Evolutionary conservation across 2,113 vertebrate genomes (phyloP).

Genomic region (Triplophysa siluroides): DNA sequence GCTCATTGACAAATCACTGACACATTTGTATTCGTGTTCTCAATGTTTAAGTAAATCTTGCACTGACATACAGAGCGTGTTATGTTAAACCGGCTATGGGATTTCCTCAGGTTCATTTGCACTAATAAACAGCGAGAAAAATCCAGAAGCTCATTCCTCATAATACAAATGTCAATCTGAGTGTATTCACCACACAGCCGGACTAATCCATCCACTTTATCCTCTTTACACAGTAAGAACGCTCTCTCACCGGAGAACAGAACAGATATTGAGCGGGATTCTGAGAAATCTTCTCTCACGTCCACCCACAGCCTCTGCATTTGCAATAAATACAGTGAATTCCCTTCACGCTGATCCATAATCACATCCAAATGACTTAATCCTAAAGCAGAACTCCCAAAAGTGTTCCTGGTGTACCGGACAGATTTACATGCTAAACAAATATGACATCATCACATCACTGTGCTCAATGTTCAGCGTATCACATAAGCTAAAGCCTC

Average conservation of each 20-base stretch:
- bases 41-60: too few species aligned
- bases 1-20: too few species aligned
- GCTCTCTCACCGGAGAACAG: not conserved
- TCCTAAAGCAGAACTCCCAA: not conserved
- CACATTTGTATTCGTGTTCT: too few species aligned
- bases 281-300: not conserved
- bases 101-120: constrained; percentile 5
- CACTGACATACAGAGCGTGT: not conserved
- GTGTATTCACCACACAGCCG: constrained; percentile 37
- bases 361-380: not conserved
- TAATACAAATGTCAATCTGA: constrained; percentile 18
- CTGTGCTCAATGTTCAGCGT: not conserved
- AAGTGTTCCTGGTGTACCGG: not conserved
- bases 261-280: constrained; percentile 18
- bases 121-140: constrained; percentile 24
- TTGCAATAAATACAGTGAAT: not conserved
- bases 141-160: not conserved
- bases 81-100: not conserved
- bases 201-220: constrained; percentile 29
- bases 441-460: not conserved
- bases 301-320: not conserved
- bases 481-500: not conserved
- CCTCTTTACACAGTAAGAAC: constrained; percentile 8
- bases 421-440: not conserved
- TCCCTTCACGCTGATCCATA: not conserved